Percentiles rank a stretch among this genome's conserved stretches.
These are phyloP conservation scores for Rousettus madagascariensis DNA, from an alignment of 2,797 vertebrate species.

Conservation along the genomic window DNA sequence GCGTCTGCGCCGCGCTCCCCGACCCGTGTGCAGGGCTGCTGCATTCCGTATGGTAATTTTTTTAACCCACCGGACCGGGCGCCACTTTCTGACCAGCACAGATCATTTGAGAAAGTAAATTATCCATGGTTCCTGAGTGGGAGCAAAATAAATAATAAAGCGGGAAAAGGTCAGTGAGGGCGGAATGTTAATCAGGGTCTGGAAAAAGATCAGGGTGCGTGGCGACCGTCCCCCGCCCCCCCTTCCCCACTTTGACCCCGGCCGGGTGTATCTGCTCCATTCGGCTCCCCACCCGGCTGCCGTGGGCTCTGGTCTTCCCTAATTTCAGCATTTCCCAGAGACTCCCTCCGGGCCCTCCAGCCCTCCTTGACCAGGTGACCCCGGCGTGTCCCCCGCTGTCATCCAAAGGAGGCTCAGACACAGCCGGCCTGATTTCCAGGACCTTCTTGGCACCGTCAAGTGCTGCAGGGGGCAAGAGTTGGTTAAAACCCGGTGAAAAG, in stretches of 20 bases:
- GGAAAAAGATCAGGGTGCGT: background rate
- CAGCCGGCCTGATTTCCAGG: background rate
- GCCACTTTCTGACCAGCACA: conserved; percentile 23
- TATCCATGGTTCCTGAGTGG: background rate
- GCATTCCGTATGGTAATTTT: background rate
- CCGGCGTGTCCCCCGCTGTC: fast-evolving
- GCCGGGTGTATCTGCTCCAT: fast-evolving
- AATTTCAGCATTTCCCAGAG: background rate
- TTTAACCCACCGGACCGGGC: background rate
- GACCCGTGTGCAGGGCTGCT: background rate
- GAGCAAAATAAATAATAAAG: background rate
- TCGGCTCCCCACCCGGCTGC: background rate
- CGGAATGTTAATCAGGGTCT: background rate
- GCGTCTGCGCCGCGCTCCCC: background rate
- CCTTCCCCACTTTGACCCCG: background rate
- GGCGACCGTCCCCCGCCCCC: fast-evolving
- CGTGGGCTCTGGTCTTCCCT: background rate
- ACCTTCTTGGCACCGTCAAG: background rate
- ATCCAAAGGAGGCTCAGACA: background rate
- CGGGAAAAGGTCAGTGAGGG: background rate
- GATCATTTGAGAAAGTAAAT: background rate
- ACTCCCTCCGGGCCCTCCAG: background rate
- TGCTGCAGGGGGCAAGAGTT: background rate
- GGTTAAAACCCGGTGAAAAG: conserved; percentile 7
- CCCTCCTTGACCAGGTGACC: background rate